Conservation (phyloP, 2,113 vertebrate genomes). For the Rhynchopsitta pachyrhyncha region DNA sequence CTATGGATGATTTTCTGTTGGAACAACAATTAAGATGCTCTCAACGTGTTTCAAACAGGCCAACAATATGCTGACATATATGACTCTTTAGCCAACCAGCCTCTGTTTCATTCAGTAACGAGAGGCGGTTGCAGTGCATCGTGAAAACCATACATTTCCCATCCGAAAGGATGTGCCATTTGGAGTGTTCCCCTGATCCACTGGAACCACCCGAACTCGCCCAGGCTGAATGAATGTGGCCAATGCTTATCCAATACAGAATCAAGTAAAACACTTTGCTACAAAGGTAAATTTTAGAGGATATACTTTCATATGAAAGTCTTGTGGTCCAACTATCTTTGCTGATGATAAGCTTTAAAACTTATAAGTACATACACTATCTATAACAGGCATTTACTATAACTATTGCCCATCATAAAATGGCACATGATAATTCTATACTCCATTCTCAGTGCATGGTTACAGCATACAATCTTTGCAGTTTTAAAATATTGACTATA, state of each 20-base stretch:
- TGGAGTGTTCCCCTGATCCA: conserved; percentile 68
- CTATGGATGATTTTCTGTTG: conserved; percentile 73
- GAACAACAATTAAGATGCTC: conserved; percentile 72
- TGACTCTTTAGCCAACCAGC: conserved; percentile 72
- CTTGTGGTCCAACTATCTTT: conserved; percentile 64
- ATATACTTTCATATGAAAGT: conserved; percentile 76
- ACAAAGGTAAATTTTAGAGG: conserved; percentile 73
- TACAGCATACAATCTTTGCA: conserved; percentile 53
- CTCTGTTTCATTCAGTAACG: conserved; percentile 61
- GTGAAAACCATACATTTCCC: conserved; percentile 63
- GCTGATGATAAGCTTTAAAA: conserved; percentile 64
- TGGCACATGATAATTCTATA: conserved; percentile 60
- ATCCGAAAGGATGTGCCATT: conserved; percentile 65
- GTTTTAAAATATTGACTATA: conserved; percentile 59
- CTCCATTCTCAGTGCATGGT: conserved; percentile 57
- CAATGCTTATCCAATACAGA: conserved; percentile 71
- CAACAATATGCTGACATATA: conserved; percentile 76
- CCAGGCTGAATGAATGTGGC: conserved; percentile 65
- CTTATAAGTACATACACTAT: conserved; percentile 60
- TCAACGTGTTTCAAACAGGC: conserved; percentile 70
- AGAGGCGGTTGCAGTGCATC: conserved; percentile 61
- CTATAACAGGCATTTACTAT: conserved; percentile 65
- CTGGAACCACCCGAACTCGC: conserved; percentile 60
- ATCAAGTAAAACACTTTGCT: conserved; percentile 73
- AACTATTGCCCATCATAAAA: conserved; percentile 66